Evolutionary conservation across 2,888 invertebrate species (phyloP), one percentile per base, ranked within the genome.

Genomic region (Oscheius sp.): DNA sequence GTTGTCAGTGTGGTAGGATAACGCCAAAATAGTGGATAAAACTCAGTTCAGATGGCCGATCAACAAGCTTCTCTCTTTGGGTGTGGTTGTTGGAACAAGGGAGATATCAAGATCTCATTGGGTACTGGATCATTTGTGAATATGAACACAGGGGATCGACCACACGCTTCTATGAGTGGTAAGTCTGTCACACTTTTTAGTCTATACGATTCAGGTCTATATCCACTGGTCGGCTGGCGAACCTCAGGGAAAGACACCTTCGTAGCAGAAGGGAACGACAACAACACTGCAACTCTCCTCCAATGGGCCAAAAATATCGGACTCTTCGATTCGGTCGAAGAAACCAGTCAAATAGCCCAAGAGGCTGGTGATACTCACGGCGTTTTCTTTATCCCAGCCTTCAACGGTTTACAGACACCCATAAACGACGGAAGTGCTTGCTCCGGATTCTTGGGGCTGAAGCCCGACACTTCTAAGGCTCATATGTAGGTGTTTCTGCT

Each of bases 91-190:
- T 94, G 94, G 87, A 90, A 92, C 2, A 90, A 92, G 0, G 94
- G 94, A 37, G 94, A 94, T 88, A 92, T 95, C 1, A 96, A 96
- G 89, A 91, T 96, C 1, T 96, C 96, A 0, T 92, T 96, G 91
- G 96, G 96, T 0, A 96, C 96, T 0, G 96, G 96, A 0, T 94
- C 94, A 0, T 96, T 96, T 90, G 90, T 96, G 58, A 93, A 95
- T 89, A 92, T 95, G 50, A 94, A 95, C 88, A 95, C 95, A 0
- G 94, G 94, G 0, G 80, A 87, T 0, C 89, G 91, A 77, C 93
- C 95, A 0, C 94, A 94, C 88, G 94, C 95, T 0, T 94, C 94
- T 62, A 90, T 94, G 3, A 92, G 93, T 70, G 96, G 93, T 92
- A 76, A 68, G 76, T 55, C 3, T n/a, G 13, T 50, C 21, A 53